Evolutionary conservation across 2,888 invertebrate species (phyloP), one percentile per base, ranked within the genome.

Genomic region (Chaetogeoica ovagalla): DNA sequence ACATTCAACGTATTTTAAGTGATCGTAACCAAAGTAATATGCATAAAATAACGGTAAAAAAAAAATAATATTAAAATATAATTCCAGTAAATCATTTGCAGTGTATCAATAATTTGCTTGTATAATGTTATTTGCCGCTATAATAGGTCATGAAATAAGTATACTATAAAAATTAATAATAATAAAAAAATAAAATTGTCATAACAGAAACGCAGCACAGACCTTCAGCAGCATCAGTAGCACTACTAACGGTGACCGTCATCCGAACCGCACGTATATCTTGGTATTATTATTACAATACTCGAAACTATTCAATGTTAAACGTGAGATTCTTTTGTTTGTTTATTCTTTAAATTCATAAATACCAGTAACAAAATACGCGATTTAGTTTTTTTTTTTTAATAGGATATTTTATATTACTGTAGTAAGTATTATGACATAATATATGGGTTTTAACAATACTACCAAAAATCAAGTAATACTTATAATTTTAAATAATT

Each of bases 151-250:
- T 55, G 37, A 65, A 55, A 55, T n/a, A 39, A 65, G 65, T 23
- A 11, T 9, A 55, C 21, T 23, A 43, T 72, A 23, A 75, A 57
- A 66, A 23, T 43, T 66, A 66, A 75, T 66, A 23, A 13, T 13
- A 21, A 66, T n/a, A n/a, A 17, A 66, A 59, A 39, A 75, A 21
- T 39, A 30, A 30, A 30, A 30, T 30, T 30, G 5, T 59, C 43
- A 69, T 52, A 76, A 21, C 59, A 52, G 60, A 69, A 59, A 52
- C 48, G 60, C 23, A 48, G 30, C 39, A 23, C 55, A 55, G 70
- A 63, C 70, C 77, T 71, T 79, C 70, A 70, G 52, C 70, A 70
- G 52, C 52, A 70, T 55, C 39, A 79, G 52, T 39, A 70, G 70
- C 23, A 70, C 23, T 13, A 48, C 48, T 70, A 79, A 71, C 77